Evolutionary conservation across 1,140 invertebrate species (phyloP), one percentile per base, ranked within the genome.

Genomic region (Halesus radiatus): DNA sequence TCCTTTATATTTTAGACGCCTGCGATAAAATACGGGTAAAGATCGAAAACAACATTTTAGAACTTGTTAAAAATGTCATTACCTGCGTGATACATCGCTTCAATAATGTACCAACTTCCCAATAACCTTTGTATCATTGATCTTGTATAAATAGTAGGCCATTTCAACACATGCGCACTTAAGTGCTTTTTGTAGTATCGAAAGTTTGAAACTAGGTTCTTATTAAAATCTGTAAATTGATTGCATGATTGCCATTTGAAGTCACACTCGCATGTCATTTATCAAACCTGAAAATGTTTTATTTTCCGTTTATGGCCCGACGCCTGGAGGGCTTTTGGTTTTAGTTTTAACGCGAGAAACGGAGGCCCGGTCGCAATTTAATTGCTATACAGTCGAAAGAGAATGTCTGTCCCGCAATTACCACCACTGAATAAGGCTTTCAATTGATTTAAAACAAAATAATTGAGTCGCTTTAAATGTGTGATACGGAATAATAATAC

Each of bases 221-320:
- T 74, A 74, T 74, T 74, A 74, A 23, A n/a, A 26, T 56, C 26
- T 8, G 70, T 22, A 16, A 26, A 74, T 54, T 74, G 70, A n/a
- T 56, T 56, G 70, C 52, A 53, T 54, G 70, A 53, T 74, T 18
- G 50, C 52, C 22, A 56, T 74, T 74, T 54, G 26, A 56, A 29
- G 29, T 74, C 53, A 74, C 70, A 74, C 70, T 74, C 70, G 70
- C 70, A 52, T 74, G 70, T 56, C 70, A 74, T 20, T 26, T 74
- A 56, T 72, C 26, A 66, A 66, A 18, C 62, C 32, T 29, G 68
- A 7, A 70, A 72, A 72, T 23, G 23, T 72, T 72, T 72, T 20
- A 70, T 70, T 72, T 72, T 72, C 23, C 68, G 18, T 72, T 72
- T 72, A 72, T 13, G 18, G 52, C 68, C 16, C n/a, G 45, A 72